Base-by-base conservation (phyloP, 2,888 invertebrate species). In the Chesias legatella region DNA sequence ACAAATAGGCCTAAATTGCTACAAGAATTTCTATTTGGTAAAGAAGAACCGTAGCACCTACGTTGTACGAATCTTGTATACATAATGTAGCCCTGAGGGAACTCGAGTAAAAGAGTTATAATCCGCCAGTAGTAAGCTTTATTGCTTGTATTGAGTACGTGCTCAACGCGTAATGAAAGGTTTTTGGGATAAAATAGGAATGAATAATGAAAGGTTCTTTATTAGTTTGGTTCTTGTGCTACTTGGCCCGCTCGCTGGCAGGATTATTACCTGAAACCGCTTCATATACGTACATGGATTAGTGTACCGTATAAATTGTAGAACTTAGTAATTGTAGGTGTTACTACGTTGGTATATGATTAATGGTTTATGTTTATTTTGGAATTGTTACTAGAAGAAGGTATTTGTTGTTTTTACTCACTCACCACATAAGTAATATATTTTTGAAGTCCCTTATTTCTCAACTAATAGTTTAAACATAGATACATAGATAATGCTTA, bases 101-200 rank as follows among this genome's bases (percentile, higher is more conserved):
- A 2, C 8, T 26, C 26, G n/a, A n/a, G n/a, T 10, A 4, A 9
- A 5, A 32, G 10, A 32, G 13, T 24, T 32, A 32, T 32, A 33
- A 33, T 33, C 24, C 24, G 7, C 8, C 6, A 13, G 8, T 10
- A 20, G 23, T 9, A 24, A 5, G 7, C 25, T 24, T 25, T 33
- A 33, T 33, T 33, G 17, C 33, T 33, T 29, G 11, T 10, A 36
- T 11, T 28, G 10, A 37, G 30, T 30, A 37, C 36, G 36, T 37
- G 36, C 29, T 30, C 30, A 8, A 20, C 25, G 21, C 7, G 17
- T 25, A 7, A 24, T 37, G 25, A 37, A 30, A 29, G n/a, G 10
- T 5, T 22, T 28, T 37, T 9, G 17, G 3, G 13, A 17, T 17
- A 17, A 17, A 17, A 17, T 17, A 17, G 5, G 13, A 17, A 17